Conservation (phyloP, 2,113 vertebrate genomes). For the Miniopterus natalensis region DNA sequence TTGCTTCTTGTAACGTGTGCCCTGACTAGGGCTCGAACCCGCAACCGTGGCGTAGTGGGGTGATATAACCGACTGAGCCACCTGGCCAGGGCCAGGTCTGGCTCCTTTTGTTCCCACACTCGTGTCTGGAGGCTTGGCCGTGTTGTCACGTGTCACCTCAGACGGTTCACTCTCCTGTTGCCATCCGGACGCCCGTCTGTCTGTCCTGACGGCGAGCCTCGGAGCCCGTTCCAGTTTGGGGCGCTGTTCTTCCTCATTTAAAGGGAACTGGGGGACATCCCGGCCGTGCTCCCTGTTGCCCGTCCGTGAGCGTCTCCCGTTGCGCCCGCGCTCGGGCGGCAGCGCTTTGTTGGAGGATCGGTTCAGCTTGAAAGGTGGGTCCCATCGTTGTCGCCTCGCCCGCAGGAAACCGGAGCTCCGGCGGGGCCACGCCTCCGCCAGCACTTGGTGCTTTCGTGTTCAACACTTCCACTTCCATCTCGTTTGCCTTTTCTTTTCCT, state of each 20-base stretch:
- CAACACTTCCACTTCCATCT: fast-evolving
- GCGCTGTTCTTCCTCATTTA: neutral
- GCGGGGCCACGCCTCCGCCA: fast-evolving
- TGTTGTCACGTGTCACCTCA: fast-evolving
- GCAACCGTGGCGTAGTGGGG: neutral
- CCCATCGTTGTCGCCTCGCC: neutral
- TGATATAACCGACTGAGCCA: neutral
- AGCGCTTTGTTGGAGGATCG: fast-evolving
- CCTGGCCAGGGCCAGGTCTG: neutral
- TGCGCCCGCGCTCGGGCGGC: fast-evolving
- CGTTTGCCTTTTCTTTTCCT: neutral
- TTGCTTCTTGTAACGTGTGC: neutral
- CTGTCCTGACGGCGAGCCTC: fast-evolving
- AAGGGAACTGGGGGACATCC: neutral
- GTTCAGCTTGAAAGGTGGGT: fast-evolving
- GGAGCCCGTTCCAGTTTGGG: fast-evolving
- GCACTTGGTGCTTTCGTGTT: neutral
- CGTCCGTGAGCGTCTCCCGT: fast-evolving
- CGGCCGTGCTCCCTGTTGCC: fast-evolving
- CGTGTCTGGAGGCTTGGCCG: neutral
- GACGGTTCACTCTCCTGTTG: fast-evolving
- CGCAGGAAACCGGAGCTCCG: fast-evolving
- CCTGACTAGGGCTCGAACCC: neutral
- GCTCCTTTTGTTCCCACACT: neutral
- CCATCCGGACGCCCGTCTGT: fast-evolving